These are phyloP conservation scores for Stramonita haemastoma DNA, from an alignment of 2,888 invertebrate species.

Conservation along the genomic window DNA sequence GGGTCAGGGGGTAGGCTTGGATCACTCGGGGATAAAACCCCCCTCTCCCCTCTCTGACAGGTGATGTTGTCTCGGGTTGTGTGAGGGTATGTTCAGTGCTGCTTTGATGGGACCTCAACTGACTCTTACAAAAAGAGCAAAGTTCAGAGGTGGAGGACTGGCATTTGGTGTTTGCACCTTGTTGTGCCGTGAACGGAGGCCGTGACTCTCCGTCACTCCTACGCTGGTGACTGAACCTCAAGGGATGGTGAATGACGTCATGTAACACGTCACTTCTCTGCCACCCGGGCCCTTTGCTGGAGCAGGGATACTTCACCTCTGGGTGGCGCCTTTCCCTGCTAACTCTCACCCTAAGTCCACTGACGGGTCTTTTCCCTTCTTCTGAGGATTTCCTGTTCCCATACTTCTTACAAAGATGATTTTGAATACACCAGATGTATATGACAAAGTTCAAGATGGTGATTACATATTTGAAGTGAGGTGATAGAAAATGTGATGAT, in stretches of 20 bases:
- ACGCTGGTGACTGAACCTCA: not conserved
- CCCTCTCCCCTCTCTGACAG: not conserved
- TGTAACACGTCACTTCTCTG: not conserved
- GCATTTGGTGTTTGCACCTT: not conserved
- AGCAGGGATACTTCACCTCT: not conserved
- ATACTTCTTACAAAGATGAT: not conserved
- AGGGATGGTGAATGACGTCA: not conserved
- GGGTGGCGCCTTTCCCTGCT: not conserved
- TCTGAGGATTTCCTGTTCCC: not conserved
- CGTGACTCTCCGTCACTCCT: not conserved
- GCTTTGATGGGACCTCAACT: too few species aligned
- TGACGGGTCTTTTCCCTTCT: not conserved
- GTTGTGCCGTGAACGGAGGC: too few species aligned
- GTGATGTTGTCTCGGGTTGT: not conserved
- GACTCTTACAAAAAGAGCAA: not conserved
- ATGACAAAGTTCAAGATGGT: not conserved
- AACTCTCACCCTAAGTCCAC: too few species aligned
- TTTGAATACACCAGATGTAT: not conserved
- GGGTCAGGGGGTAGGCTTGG: slow-evolving; percentile 20
- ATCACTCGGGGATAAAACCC: not conserved
- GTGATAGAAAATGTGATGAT: not conserved
- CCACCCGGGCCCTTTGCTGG: not conserved
- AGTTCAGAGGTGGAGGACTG: not conserved
- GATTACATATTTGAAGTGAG: not conserved
- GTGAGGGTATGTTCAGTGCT: not conserved